phyloP scores from a whole-genome alignment of 2,113 vertebrate species.

The Noturus placidus region DNA sequence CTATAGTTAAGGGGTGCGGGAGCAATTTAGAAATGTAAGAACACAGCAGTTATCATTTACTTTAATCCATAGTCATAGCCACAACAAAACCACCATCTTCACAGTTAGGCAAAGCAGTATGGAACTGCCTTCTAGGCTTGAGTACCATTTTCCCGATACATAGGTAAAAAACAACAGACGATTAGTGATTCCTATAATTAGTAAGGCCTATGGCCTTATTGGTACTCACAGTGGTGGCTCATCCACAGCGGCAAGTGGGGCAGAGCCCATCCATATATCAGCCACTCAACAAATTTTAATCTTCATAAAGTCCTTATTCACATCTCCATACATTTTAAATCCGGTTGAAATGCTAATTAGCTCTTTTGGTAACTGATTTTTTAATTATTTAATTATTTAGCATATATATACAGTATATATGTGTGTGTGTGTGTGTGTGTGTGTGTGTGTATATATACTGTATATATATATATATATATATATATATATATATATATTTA shows the following conservation, averaged over 20 bases:
- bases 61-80: neutral
- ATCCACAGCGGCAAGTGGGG: neutral
- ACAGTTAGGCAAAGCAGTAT: neutral
- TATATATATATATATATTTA: no score
- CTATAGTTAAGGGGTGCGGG: neutral
- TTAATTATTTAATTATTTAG: no score
- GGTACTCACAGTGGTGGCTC: neutral
- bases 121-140: neutral
- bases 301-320: neutral
- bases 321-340: neutral
- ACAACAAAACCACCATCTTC: slow-evolving; percentile 1
- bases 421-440: no score
- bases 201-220: neutral
- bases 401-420: no score
- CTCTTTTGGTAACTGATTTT: neutral
- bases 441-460: no score
- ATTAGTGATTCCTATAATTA: neutral
- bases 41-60: neutral
- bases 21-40: neutral
- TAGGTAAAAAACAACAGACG: neutral
- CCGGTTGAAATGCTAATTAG: neutral
- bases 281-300: neutral
- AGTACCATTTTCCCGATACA: neutral
- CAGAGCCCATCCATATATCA: neutral
- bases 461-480: no score